These are phyloP conservation scores for Lepisosteus osseus DNA, from an alignment of 2,113 vertebrate species.

Conservation along the genomic window DNA sequence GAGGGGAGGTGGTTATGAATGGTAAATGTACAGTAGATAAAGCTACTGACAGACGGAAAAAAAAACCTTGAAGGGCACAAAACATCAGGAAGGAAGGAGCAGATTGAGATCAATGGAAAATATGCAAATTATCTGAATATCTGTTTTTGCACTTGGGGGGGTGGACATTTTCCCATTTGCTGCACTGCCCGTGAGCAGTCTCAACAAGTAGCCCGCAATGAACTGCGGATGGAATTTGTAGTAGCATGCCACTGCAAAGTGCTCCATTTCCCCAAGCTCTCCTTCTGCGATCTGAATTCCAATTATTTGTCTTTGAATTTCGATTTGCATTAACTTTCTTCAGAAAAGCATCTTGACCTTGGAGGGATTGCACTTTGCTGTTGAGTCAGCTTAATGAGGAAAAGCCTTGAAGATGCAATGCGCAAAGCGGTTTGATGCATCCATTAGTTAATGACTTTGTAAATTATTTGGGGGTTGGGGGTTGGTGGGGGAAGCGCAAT, in stretches of 20 bases:
- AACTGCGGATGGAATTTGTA: conserved; percentile 42
- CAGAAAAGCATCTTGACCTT: conserved; percentile 37
- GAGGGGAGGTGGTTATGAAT: not conserved
- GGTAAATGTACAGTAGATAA: conserved; percentile 10
- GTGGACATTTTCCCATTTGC: conserved; percentile 42
- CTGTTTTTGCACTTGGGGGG: conserved; percentile 36
- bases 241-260: conserved; percentile 32
- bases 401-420: not conserved
- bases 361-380: not conserved
- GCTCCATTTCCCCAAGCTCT: conserved; percentile 42
- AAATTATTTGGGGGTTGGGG: conserved; percentile 6
- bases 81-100: conserved; percentile 18
- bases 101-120: conserved; percentile 52
- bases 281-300: conserved; percentile 45
- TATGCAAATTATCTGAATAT: conserved; percentile 49
- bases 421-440: not conserved
- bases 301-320: conserved; percentile 40
- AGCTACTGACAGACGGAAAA: conserved; percentile 33
- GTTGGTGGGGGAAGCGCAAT: not conserved
- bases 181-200: conserved; percentile 28
- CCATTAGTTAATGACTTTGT: conserved; percentile 16
- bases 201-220: conserved; percentile 32
- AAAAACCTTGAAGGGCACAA: conserved; percentile 14
- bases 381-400: conserved; percentile 24
- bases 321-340: conserved; percentile 26